A percentile compares a stretch with the other conserved stretches of the same genome.
Conservation (phyloP, 2,113 vertebrate species). For the Chaetodon trifascialis region DNA sequence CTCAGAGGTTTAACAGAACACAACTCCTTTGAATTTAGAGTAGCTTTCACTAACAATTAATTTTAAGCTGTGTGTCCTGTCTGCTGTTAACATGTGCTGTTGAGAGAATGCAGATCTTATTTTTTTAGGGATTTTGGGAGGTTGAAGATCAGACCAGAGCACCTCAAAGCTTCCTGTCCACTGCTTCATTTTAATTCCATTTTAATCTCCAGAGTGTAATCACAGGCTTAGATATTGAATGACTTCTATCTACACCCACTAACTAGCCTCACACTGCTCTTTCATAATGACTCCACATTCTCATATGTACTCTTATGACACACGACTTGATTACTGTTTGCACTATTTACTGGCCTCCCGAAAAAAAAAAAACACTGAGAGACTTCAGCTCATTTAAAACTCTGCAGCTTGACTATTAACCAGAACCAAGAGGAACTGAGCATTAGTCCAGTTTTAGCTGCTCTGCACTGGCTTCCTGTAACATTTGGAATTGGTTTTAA, state of each 20-base stretch:
- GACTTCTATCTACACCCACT: background rate
- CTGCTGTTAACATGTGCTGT: background rate
- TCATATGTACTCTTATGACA: background rate
- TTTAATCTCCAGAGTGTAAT: constrained; percentile 27
- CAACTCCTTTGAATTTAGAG: background rate
- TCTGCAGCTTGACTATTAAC: too few relatives aligned
- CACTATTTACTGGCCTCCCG: too few relatives aligned
- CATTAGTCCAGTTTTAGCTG: too few relatives aligned
- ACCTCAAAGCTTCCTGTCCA: background rate
- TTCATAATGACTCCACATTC: background rate
- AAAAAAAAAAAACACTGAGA: too few relatives aligned
- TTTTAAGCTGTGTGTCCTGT: background rate
- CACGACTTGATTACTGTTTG: background rate
- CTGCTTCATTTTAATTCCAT: background rate
- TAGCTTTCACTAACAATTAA: background rate
- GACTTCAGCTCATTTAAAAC: too few relatives aligned
- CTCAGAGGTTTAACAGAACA: background rate
- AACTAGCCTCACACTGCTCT: background rate
- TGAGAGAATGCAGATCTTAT: background rate
- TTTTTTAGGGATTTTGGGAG: constrained; percentile 5
- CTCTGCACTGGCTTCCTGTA: too few relatives aligned
- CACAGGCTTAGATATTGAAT: background rate
- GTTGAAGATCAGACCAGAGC: constrained; percentile 1
- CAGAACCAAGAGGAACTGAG: too few relatives aligned
- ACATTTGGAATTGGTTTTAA: too few relatives aligned